A percentile compares a stretch with the other conserved stretches of the same genome.
Evolutionary conservation across 2,888 invertebrate species (phyloP).

Genomic region (Lampropteryx suffumata): DNA sequence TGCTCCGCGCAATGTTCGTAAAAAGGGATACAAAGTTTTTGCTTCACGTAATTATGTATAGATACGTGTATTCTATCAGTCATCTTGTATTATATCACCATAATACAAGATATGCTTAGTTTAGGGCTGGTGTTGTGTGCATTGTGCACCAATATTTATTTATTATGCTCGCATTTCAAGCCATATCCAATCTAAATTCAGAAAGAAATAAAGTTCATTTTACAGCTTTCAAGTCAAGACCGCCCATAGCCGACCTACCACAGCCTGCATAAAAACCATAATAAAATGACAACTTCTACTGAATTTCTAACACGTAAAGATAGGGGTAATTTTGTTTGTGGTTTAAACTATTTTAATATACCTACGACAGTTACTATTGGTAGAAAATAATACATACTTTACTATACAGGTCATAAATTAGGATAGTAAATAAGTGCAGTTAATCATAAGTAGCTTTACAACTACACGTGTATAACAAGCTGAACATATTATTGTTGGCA

Average conservation of each 20-base stretch:
- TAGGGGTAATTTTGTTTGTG: slow-evolving; percentile 74
- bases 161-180: no score
- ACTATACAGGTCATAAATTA: slow-evolving; percentile 1
- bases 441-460: slow-evolving; percentile 5
- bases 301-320: slow-evolving; percentile 56
- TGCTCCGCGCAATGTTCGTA: no score
- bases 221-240: neutral
- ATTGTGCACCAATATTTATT: no score
- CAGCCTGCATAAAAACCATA: slow-evolving; percentile 37
- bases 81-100: no score
- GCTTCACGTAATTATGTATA: no score
- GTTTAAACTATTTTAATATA: slow-evolving; percentile 45
- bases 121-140: no score
- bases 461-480: neutral
- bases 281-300: slow-evolving; percentile 30
- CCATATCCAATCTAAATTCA: no score
- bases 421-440: neutral
- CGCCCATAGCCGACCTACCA: slow-evolving; percentile 44
- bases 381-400: slow-evolving; percentile 2
- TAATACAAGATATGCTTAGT: no score
- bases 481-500: no score
- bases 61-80: no score
- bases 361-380: slow-evolving; percentile 8
- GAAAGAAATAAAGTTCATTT: no score
- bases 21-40: no score